Conservation (phyloP, 2,797 vertebrate genomes). For the Erithacus rubecula region DNA sequence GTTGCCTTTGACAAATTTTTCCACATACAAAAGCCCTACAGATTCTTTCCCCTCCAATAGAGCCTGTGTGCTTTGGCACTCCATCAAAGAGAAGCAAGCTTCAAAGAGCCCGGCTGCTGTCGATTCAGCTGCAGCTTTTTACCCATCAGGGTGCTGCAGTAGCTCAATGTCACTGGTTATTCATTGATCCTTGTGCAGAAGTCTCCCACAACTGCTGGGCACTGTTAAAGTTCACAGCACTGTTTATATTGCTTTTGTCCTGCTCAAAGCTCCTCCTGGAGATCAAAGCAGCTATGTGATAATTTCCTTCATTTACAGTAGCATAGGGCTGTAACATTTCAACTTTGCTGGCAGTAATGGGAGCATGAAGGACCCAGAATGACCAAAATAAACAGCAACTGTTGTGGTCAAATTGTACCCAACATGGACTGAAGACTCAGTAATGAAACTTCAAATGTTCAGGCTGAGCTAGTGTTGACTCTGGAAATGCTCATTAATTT, state of each 20-base stretch:
- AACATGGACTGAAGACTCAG: not conserved
- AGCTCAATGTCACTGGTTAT: conserved; percentile 14
- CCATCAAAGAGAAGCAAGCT: not conserved
- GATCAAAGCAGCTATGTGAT: not conserved
- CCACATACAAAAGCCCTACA: not conserved
- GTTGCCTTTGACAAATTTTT: not conserved
- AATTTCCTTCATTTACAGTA: not conserved
- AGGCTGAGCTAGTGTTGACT: not conserved
- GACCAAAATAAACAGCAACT: not conserved
- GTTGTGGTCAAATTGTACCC: not conserved
- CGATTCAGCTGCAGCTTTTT: conserved; percentile 7
- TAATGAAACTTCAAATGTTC: not conserved
- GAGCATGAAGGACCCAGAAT: not conserved
- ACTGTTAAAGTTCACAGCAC: not conserved
- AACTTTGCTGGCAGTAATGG: not conserved
- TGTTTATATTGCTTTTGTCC: not conserved
- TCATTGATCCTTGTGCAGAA: not conserved
- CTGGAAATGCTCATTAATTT: not conserved
- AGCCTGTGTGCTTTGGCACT: conserved; percentile 15
- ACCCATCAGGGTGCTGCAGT: not conserved
- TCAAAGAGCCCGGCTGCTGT: not conserved
- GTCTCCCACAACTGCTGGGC: not conserved
- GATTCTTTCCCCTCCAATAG: not conserved
- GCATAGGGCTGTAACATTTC: not conserved
- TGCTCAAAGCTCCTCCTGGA: not conserved